Base-by-base conservation (phyloP, 2,113 vertebrate species). In the Perca flavescens region DNA sequence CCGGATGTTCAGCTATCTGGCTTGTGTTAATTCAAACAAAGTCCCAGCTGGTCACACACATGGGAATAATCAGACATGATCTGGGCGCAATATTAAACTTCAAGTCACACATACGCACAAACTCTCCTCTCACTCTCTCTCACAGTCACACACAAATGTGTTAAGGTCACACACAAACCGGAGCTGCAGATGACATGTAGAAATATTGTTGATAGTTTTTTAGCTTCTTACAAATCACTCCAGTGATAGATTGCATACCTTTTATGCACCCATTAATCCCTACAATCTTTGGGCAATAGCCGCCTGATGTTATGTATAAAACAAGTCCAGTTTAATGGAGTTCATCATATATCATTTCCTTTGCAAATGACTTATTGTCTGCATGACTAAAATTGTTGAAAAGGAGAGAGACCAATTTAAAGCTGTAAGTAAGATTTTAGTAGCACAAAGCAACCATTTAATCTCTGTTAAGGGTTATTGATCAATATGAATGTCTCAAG, bases 61-160 rank as follows among this genome's bases (percentile, higher is more conserved):
- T 93, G 92, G 92, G 86, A 93, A 86, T 87, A 83, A 90, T 93
- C 86, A 91, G 56, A 64, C 64, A 65, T 74, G 79, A 87, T 91
- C 78, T 84, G 79, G 34, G 80, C n/a, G 25, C 71, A 84, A 69
- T 86, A 83, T 43, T 81, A 40, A 77, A 74, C 63, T 74, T 83
- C 28, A 71, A 83, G 49, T 78, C 81, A 63, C 87, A 77, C 74
- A 65, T 17, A 34, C 46, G 66, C 75, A 77, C 68, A 74, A 58
- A 74, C 78, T 77, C 46, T 57, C 57, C 28, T 47, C 49, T 50
- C 49, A 73, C 54, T 68, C 49, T 50, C 25, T 43, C 66, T 31
- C 19, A 40, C 49, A 17, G 2, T 16, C 60, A 15, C 62, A 70
- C 70, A 60, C 36, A n/a, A 9, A 70, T 66, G 40, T 61, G 31